Evolutionary conservation across 2,113 vertebrate genomes (phyloP).

Genomic region (Odocoileus virginianus): DNA sequence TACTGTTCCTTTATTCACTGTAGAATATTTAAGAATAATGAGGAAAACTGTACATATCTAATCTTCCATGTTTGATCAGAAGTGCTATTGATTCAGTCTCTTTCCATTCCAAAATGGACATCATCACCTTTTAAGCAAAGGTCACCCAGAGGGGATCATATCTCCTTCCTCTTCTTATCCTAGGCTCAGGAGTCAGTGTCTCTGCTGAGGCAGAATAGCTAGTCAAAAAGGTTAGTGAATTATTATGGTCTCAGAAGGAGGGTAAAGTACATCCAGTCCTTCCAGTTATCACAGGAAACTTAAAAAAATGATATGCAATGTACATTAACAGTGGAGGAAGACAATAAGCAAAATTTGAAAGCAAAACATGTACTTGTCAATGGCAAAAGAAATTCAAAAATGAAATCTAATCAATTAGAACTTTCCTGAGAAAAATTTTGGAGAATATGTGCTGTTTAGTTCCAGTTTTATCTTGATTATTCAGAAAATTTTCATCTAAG

Average conservation of each 20-base stretch:
- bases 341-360: background rate
- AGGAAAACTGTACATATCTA: background rate
- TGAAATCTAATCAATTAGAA: background rate
- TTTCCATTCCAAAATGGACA: background rate
- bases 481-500: background rate
- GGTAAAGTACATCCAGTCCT: background rate
- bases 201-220: background rate
- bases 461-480: conserved; percentile 20
- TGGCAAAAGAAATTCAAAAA: background rate
- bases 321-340: background rate
- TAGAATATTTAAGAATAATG: conserved; percentile 1
- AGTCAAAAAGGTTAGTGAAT: background rate
- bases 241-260: background rate
- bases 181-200: background rate
- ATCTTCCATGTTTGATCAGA: background rate
- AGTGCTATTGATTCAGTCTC: background rate
- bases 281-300: background rate
- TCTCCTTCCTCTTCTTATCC: background rate
- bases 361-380: background rate
- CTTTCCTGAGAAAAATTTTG: background rate
- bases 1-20: background rate
- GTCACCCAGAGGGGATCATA: background rate
- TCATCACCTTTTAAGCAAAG: background rate
- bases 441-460: background rate
- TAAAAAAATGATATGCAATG: background rate